Conservation (phyloP, 2,797 vertebrate genomes). For the Syncerus caffer region DNA sequence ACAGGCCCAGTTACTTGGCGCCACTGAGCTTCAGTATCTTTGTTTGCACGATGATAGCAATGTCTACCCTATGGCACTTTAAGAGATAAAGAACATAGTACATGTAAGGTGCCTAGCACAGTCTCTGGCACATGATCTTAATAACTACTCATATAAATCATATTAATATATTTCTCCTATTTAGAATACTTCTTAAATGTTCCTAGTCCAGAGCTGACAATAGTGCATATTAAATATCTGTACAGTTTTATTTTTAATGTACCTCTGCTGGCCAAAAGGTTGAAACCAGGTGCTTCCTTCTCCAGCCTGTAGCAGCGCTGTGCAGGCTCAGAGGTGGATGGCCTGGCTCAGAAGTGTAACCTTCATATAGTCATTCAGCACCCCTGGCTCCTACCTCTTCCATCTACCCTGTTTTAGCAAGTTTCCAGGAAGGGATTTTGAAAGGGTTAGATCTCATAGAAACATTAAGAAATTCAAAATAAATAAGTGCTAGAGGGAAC, state of each 20-base stretch:
- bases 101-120: background rate
- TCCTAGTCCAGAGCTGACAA: background rate
- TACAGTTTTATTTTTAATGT: background rate
- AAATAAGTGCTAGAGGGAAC: background rate
- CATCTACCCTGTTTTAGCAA: background rate
- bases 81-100: background rate
- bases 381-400: background rate
- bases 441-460: background rate
- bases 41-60: background rate
- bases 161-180: background rate
- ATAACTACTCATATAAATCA: background rate
- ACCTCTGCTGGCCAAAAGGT: background rate
- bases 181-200: background rate
- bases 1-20: background rate
- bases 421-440: background rate
- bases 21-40: background rate
- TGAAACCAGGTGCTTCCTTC: too few relatives aligned
- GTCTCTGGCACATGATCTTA: background rate
- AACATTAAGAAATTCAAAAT: background rate
- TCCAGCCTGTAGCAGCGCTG: background rate
- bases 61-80: background rate
- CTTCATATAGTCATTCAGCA: fast-evolving
- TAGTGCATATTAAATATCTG: background rate
- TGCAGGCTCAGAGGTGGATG: fast-evolving
- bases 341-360: fast-evolving